Percentiles rank a stretch among this genome's conserved stretches.
These are phyloP conservation scores for Calameuta filiformis DNA, from an alignment of 2,888 invertebrate species.

Conservation along the genomic window DNA sequence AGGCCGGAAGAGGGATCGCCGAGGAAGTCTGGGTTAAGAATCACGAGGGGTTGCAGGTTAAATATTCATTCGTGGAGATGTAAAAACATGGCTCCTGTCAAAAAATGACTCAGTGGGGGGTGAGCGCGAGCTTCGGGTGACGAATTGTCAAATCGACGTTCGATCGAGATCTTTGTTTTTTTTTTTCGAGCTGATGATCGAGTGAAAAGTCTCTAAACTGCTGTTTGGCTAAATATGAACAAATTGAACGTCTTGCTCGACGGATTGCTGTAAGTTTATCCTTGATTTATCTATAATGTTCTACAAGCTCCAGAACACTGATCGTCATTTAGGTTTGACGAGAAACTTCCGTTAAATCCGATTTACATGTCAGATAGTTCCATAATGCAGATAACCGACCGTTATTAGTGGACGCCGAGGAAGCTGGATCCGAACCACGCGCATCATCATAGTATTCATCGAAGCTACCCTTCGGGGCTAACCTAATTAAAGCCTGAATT, in stretches of 20 bases:
- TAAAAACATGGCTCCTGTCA: background rate
- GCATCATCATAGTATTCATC: background rate
- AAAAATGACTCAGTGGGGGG: background rate
- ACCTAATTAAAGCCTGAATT: constrained; percentile 51
- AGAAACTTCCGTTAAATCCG: constrained; percentile 27
- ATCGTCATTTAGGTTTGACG: background rate
- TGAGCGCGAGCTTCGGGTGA: background rate
- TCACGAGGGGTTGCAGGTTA: constrained; percentile 30
- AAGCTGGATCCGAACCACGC: background rate
- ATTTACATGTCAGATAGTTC: constrained; percentile 36
- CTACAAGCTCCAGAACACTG: background rate
- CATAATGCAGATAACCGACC: constrained; percentile 40
- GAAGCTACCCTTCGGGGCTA: constrained; percentile 31
- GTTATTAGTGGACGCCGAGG: background rate
- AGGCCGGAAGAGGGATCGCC: constrained; percentile 14
- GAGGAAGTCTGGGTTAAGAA: constrained; percentile 33
- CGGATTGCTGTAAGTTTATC: background rate
- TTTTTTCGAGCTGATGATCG: background rate
- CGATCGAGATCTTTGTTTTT: background rate
- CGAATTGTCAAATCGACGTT: background rate
- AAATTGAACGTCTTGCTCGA: background rate
- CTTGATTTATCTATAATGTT: background rate
- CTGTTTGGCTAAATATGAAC: background rate
- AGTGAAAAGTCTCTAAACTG: background rate
- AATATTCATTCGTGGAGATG: constrained; percentile 36